phyloP scores from a whole-genome alignment of 2,888 invertebrate species.

The Clivina fossor region DNA sequence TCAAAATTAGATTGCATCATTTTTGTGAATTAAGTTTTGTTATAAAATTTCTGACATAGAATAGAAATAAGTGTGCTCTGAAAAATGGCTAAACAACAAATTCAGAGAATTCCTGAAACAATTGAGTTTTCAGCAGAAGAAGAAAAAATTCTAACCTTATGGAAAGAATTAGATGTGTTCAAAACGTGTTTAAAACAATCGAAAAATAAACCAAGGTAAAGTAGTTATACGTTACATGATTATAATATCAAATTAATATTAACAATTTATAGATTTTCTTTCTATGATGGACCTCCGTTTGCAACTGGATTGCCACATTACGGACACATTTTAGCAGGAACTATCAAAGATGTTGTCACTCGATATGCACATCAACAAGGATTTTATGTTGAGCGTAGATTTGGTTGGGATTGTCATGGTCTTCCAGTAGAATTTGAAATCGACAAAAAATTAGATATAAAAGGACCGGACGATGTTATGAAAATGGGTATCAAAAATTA shows the following conservation, averaged over 20 bases:
- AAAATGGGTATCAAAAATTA: slow-evolving; percentile 96
- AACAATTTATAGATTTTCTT: slow-evolving; percentile 69
- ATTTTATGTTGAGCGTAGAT: slow-evolving; percentile 86
- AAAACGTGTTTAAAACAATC: slow-evolving; percentile 86
- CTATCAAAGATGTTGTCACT: slow-evolving; percentile 97
- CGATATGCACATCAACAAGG: slow-evolving; percentile 96
- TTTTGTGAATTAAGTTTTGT: no score
- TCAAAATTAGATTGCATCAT: no score
- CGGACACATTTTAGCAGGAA: slow-evolving; percentile 96
- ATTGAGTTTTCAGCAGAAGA: slow-evolving; percentile 91
- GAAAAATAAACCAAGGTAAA: slow-evolving; percentile 81
- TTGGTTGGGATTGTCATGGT: slow-evolving; percentile 99
- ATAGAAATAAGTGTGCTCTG: no score
- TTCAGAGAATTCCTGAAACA: slow-evolving; percentile 71
- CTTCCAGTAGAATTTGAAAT: slow-evolving; percentile 95
- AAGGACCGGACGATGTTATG: slow-evolving; percentile 93
- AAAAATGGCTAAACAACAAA: slow-evolving; percentile 43
- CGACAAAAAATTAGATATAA: slow-evolving; percentile 85
- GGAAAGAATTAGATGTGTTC: slow-evolving; percentile 89
- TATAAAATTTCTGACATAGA: no score
- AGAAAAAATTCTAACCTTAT: slow-evolving; percentile 76
- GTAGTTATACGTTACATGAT: slow-evolving; percentile 24
- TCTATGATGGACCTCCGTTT: slow-evolving; percentile 99
- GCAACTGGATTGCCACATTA: slow-evolving; percentile 99
- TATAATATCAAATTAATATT: not conserved